phyloP scores from a whole-genome alignment of 2,113 vertebrate species.

The Periophthalmodon schlosseri region DNA sequence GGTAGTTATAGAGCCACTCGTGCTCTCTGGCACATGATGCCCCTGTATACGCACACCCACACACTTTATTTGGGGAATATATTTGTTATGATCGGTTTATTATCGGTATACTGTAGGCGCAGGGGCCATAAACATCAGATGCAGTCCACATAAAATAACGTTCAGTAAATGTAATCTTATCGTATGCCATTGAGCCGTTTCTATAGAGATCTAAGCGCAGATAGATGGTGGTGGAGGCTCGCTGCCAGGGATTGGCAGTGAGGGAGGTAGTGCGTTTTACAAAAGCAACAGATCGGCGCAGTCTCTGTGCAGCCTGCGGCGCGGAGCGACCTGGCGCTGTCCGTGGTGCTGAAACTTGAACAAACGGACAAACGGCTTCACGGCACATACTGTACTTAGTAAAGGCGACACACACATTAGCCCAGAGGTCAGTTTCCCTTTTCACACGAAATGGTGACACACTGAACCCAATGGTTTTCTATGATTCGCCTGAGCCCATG shows the following conservation, averaged over 20 bases:
- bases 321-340: constrained; percentile 51
- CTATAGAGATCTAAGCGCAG: background rate
- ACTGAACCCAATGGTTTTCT: constrained; percentile 7
- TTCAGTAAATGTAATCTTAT: constrained; percentile 9
- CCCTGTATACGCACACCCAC: constrained; percentile 30
- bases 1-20: constrained; percentile 52
- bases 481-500: constrained; percentile 20
- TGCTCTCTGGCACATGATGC: constrained; percentile 44
- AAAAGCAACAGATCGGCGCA: constrained; percentile 65
- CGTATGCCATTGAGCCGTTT: background rate
- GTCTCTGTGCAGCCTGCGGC: constrained; percentile 44
- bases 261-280: constrained; percentile 9
- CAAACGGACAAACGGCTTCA: constrained; percentile 12
- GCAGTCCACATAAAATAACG: constrained; percentile 13
- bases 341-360: constrained; percentile 51
- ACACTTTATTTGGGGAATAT: constrained; percentile 32
- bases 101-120: too few relatives aligned
- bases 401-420: constrained; percentile 8
- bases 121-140: constrained; percentile 29
- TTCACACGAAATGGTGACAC: constrained; percentile 17
- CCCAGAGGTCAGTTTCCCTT: background rate
- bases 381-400: constrained; percentile 53
- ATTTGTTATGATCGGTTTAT: constrained; percentile 24
- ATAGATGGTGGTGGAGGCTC: background rate
- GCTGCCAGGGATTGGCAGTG: background rate